phyloP scores from a whole-genome alignment of 2,797 vertebrate species.

The Siniperca scherzeri region DNA sequence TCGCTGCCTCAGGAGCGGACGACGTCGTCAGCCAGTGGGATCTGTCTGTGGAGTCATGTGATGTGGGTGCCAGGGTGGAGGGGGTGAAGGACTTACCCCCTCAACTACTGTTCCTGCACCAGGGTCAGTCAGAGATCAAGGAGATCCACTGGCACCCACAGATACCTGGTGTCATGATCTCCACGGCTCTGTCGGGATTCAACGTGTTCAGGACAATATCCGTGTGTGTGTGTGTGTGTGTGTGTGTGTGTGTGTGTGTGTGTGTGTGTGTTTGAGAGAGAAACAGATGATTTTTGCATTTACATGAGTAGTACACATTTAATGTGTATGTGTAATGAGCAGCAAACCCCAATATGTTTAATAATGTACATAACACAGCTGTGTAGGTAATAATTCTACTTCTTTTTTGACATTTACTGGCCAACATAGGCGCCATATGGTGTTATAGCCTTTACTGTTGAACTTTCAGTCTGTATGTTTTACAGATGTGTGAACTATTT shows the following conservation, averaged over 20 bases:
- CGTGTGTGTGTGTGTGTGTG: constrained; percentile 60
- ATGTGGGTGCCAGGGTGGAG: constrained; percentile 83
- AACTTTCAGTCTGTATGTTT: constrained; percentile 53
- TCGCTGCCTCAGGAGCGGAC: constrained; percentile 91
- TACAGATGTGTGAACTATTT: constrained; percentile 62
- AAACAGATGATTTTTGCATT: constrained; percentile 18
- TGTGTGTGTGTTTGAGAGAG: not conserved
- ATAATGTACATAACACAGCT: constrained; percentile 70
- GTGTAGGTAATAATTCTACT: constrained; percentile 42
- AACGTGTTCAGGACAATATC: constrained; percentile 95
- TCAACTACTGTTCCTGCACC: constrained; percentile 94
- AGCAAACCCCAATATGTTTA: constrained; percentile 28
- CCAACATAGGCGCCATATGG: constrained; percentile 20
- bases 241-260: not conserved
- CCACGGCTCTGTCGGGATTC: constrained; percentile 91
- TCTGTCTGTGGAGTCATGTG: constrained; percentile 91
- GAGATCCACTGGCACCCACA: constrained; percentile 96
- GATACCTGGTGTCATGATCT: constrained; percentile 89
- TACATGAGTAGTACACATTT: constrained; percentile 21
- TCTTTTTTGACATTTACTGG: constrained; percentile 34
- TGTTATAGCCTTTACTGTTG: constrained; percentile 5
- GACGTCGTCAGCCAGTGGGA: constrained; percentile 95
- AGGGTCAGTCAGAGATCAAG: constrained; percentile 94
- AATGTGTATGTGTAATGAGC: constrained; percentile 30
- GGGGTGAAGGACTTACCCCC: constrained; percentile 88